Conservation (phyloP, 2,113 vertebrate species). For the Rhadina sibilatrix region DNA sequence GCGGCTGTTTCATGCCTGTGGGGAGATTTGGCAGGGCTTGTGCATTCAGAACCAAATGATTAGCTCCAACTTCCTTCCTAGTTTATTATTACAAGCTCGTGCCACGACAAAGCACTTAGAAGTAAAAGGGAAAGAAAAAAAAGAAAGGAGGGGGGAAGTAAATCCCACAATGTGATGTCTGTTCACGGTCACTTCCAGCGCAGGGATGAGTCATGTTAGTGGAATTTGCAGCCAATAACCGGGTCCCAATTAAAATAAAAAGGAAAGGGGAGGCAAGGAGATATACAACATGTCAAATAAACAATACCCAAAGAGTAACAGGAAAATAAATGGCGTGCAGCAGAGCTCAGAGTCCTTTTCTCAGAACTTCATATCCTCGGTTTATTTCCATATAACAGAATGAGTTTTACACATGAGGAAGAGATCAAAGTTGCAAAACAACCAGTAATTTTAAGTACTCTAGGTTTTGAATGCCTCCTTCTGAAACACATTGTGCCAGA, state of each 20-base stretch:
- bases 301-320: background rate
- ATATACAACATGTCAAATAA: background rate
- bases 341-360: background rate
- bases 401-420: background rate
- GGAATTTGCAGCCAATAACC: conserved; percentile 29
- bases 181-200: background rate
- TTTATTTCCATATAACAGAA: background rate
- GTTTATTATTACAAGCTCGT: conserved; percentile 47
- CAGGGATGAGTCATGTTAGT: conserved; percentile 14
- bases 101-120: background rate
- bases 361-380: background rate
- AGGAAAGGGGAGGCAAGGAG: background rate
- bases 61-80: conserved; percentile 55
- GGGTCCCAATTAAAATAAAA: conserved; percentile 7
- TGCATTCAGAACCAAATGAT: conserved; percentile 57
- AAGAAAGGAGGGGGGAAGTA: background rate
- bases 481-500: background rate
- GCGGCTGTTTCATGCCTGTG: conserved; percentile 43
- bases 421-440: background rate
- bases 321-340: conserved; percentile 17
- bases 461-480: background rate
- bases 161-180: background rate
- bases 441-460: background rate
- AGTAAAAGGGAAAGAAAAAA: background rate
- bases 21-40: conserved; percentile 61